Evolutionary conservation across 2,888 invertebrate species (phyloP).

Genomic region (Phytoseiulus persimilis): DNA sequence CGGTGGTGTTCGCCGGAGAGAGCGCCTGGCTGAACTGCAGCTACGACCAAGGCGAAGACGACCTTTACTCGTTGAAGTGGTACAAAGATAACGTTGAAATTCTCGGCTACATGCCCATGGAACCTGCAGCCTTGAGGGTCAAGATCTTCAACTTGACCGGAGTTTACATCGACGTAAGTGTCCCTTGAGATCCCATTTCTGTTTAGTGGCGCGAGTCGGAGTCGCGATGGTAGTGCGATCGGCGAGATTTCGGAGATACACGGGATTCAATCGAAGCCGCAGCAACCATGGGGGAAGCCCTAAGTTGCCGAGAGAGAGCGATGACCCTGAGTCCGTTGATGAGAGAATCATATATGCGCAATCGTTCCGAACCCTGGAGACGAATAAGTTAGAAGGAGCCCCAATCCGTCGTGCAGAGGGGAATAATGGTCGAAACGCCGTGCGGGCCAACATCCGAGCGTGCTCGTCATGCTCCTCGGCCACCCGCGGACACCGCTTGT

Average conservation of each 20-base stretch:
- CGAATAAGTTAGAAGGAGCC: too few relatives aligned
- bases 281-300: too few relatives aligned
- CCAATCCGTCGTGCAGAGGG: too few relatives aligned
- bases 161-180: conserved; percentile 25
- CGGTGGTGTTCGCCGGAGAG: conserved; percentile 18
- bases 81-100: conserved; percentile 34
- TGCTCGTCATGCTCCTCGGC: too few relatives aligned
- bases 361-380: too few relatives aligned
- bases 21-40: conserved; percentile 25
- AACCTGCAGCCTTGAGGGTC: not conserved
- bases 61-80: conserved; percentile 23
- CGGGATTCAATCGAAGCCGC: not conserved
- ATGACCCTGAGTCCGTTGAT: too few relatives aligned
- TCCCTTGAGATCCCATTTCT: not conserved
- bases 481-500: not conserved
- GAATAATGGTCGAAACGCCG: too few relatives aligned
- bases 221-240: not conserved
- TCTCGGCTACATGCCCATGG: conserved; percentile 28
- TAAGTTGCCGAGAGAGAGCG: too few relatives aligned
- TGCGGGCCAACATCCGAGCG: too few relatives aligned
- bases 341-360: too few relatives aligned
- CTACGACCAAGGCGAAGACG: conserved; percentile 36
- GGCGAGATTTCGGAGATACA: too few relatives aligned
- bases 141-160: conserved; percentile 34
- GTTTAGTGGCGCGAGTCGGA: not conserved